These are phyloP conservation scores for Frieseomelitta varia DNA, from an alignment of 1,140 invertebrate species.

Conservation along the genomic window DNA sequence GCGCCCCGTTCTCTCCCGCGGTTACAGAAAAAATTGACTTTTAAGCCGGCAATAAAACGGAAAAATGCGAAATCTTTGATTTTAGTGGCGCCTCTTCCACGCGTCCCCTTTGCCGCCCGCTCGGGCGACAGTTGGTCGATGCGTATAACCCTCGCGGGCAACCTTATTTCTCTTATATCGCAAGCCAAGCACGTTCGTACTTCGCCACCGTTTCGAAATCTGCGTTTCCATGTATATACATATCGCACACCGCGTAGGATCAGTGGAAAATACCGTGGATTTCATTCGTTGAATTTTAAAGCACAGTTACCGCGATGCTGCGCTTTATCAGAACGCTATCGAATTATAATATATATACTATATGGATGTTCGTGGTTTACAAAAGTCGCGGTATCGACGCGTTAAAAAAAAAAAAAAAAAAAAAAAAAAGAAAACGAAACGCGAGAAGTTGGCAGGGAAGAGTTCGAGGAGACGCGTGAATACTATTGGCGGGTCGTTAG, in stretches of 20 bases:
- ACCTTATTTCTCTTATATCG: conserved; percentile 77
- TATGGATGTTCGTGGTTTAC: neutral
- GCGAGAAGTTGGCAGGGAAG: neutral
- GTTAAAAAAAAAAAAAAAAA: neutral
- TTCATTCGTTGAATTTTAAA: conserved; percentile 69
- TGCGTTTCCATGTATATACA: conserved; percentile 41
- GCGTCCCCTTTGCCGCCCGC: conserved; percentile 23
- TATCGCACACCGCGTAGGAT: conserved; percentile 61
- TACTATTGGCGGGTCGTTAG: neutral
- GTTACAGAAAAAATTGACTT: conserved; percentile 76
- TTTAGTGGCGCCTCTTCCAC: conserved; percentile 60
- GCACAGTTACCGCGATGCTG: neutral
- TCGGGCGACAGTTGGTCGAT: conserved; percentile 78
- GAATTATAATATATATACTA: neutral
- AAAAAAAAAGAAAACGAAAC: neutral
- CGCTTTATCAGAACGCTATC: neutral
- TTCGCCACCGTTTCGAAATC: conserved; percentile 66
- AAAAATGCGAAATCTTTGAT: conserved; percentile 78
- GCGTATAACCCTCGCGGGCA: conserved; percentile 74
- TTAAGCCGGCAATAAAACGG: conserved; percentile 82
- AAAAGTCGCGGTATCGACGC: neutral
- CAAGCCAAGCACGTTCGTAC: conserved; percentile 78
- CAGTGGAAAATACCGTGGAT: conserved; percentile 71
- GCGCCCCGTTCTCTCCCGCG: conserved; percentile 18
- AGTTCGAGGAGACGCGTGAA: neutral